These are phyloP conservation scores for Sarcoramphus papa DNA, from an alignment of 2,797 vertebrate genomes.

Conservation along the genomic window DNA sequence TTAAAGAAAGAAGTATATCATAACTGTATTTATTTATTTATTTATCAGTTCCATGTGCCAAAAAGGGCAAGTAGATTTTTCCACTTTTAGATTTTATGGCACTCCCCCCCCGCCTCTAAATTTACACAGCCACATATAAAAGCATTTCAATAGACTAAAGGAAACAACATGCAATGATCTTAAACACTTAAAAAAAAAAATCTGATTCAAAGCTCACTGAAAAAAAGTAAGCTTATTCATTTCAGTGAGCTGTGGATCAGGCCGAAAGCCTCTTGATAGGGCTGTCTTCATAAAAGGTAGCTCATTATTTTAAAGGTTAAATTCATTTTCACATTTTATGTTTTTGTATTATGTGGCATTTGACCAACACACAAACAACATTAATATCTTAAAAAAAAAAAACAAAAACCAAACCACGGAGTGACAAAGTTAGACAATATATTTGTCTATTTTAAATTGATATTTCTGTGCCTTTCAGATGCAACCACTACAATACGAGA, in stretches of 20 bases:
- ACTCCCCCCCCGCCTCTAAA: background rate
- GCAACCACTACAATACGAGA: background rate
- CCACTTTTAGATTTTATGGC: background rate
- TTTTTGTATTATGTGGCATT: background rate
- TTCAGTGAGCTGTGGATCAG: background rate
- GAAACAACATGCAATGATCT: background rate
- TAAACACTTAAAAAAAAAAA: background rate
- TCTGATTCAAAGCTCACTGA: background rate
- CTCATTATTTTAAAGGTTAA: background rate
- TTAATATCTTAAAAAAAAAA: background rate
- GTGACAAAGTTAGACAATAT: background rate
- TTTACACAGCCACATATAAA: background rate
- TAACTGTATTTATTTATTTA: background rate
- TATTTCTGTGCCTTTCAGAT: background rate
- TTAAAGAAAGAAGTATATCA: background rate
- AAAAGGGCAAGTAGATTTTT: background rate
- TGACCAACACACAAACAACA: background rate
- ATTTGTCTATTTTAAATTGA: background rate
- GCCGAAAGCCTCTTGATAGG: background rate
- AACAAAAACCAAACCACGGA: background rate
- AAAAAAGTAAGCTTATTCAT: background rate
- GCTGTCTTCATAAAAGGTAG: background rate
- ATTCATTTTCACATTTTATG: background rate
- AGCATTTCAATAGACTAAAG: background rate
- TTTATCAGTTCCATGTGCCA: background rate